A percentile compares a stretch with the other conserved stretches of the same genome.
phyloP scores from a whole-genome alignment of 2,888 invertebrate species.

The Lasioglossum figueresi region DNA sequence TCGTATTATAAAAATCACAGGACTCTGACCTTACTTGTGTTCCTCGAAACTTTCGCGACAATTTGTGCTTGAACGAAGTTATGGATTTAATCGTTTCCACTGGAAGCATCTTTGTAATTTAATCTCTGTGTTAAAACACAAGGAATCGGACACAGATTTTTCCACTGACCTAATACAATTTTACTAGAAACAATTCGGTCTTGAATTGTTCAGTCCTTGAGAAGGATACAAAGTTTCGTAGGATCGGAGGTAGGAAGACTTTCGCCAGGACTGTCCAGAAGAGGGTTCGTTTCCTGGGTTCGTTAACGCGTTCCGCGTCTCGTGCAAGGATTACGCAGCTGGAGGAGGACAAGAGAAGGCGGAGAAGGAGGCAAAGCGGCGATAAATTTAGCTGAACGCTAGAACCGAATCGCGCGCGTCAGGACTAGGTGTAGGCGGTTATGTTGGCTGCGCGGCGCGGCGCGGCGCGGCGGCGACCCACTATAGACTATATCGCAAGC shows the following conservation, averaged over 20 bases:
- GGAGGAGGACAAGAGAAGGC: conserved; percentile 33
- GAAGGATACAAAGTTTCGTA: not conserved
- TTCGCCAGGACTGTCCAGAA: conserved; percentile 11
- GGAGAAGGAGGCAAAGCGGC: conserved; percentile 55
- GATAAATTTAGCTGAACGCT: conserved; percentile 73
- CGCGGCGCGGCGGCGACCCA: conserved; percentile 60
- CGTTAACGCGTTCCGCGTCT: conserved; percentile 55
- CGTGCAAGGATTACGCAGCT: conserved; percentile 48
- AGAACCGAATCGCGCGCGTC: conserved; percentile 72
- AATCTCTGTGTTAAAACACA: too few relatives aligned
- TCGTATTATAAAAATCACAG: too few relatives aligned
- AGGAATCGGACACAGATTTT: not conserved
- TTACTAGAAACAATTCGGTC: not conserved
- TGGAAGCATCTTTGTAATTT: too few relatives aligned
- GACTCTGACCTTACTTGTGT: too few relatives aligned
- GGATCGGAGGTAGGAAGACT: conserved; percentile 9
- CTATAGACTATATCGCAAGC: conserved; percentile 67
- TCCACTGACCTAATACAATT: not conserved
- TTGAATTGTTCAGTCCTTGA: not conserved
- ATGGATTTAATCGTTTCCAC: too few relatives aligned
- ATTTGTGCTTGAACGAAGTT: too few relatives aligned
- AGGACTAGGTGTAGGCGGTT: conserved; percentile 73
- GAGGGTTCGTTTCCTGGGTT: conserved; percentile 45
- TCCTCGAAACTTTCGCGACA: too few relatives aligned
- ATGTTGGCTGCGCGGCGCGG: conserved; percentile 53